These are phyloP conservation scores for Anoura caudifer DNA, from an alignment of 2,113 vertebrate species.

Conservation along the genomic window DNA sequence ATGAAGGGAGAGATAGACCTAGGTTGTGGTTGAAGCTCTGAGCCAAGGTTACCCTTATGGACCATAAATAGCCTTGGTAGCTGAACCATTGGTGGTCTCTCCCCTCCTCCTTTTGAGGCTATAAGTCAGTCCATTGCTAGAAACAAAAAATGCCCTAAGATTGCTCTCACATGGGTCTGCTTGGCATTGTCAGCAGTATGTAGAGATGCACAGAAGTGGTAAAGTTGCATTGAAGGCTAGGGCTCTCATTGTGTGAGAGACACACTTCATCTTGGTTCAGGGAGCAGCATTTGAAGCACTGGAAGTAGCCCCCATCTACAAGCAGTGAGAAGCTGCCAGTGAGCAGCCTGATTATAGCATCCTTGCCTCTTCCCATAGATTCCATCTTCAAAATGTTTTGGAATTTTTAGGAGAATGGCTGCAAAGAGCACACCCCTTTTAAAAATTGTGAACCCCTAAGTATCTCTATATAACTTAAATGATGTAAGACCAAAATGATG, in stretches of 20 bases:
- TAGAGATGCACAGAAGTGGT: not conserved
- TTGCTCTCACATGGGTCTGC: not conserved
- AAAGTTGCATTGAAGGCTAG: not conserved
- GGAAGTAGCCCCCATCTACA: not conserved
- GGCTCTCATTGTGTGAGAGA: not conserved
- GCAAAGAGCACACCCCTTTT: not conserved
- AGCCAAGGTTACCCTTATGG: not conserved
- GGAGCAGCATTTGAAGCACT: not conserved
- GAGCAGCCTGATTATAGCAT: not conserved
- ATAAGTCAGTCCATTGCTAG: too few relatives aligned
- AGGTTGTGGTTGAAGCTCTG: not conserved
- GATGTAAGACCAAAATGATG: not conserved
- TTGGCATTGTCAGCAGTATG: not conserved
- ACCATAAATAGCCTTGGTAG: not conserved
- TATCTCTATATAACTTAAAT: not conserved
- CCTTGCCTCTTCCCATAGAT: not conserved
- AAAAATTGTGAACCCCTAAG: not conserved
- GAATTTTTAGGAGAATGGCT: not conserved
- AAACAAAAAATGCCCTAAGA: too few relatives aligned
- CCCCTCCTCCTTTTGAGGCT: accelerated
- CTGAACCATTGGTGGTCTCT: not conserved
- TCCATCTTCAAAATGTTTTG: not conserved
- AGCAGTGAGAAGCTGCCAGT: not conserved
- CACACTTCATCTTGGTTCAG: not conserved
- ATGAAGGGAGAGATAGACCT: not conserved